Evolutionary conservation across 2,113 vertebrate genomes (phyloP), one percentile per base, ranked within the genome.

Genomic region (Tyrannus savana): DNA sequence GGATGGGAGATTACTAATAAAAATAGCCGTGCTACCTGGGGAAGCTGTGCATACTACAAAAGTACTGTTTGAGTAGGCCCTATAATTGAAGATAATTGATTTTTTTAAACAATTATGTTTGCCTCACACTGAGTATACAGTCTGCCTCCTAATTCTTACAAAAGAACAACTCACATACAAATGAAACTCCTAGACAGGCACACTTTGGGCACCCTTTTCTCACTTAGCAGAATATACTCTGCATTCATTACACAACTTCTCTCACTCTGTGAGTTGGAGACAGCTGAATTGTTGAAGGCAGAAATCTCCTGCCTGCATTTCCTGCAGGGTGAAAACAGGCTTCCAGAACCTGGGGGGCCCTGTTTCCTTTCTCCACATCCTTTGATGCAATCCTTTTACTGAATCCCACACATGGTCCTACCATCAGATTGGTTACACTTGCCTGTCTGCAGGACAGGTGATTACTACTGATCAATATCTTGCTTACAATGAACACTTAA

Each of bases 91-190:
- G 79, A 44, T 59, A 91, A 90, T 80, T 47, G 82, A 87, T 89
- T 87, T 94, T 96, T 95, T 44, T 42, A 91, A 55, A 44, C 78
- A 80, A 55, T 72, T 19, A 53, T 19, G 46, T 50, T 94, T 93
- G 71, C 53, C 58, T 87, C 84, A 77, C 50, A 74, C 33, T 55
- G 46, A 49, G 47, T 62, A 67, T n/a, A 52, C 24, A 22, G 44
- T 67, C 85, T 88, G 58, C 44, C 35, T 94, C 66, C 84, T 86
- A 89, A 81, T 44, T 41, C 63, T 88, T 76, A 39, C n/a, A 41
- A 15, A 37, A 72, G 52, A 87, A 64, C 56, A 91, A 37, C 47
- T 72, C 49, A 18, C 46, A 77, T 11, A 30, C 64, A 91, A 44
- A 74, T 37, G 33, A 58, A 66, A 77, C 30, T 72, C 37, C 28